Evolutionary conservation across 2,888 invertebrate species (phyloP), one percentile per base, ranked within the genome.

Genomic region (Frankliniella intonsa): DNA sequence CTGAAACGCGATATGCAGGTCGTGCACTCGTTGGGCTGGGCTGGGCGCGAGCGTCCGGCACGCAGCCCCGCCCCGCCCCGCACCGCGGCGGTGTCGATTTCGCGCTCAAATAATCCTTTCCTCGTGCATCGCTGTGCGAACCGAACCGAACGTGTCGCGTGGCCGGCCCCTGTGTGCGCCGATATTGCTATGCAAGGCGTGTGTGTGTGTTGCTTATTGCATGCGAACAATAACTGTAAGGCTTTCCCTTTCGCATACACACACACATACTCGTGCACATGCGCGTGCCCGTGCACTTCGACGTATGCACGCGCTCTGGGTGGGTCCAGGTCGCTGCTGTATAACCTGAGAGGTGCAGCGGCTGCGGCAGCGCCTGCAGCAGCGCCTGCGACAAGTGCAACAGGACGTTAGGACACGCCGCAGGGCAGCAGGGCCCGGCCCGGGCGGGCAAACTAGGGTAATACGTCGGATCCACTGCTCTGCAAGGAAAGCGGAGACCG

Each of bases 371-470:
- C 14, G 55, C 17, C 55, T 19, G 14, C 14, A n/a, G n/a, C 55
- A 55, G 17, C 14, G 55, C 17, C 55, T 19, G 14, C 14, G 14
- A 55, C 12, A 55, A 14, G 14, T 19, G 19, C 55, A 38, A 55
- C 55, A 76, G 69, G 69, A 76, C 69, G 69, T 76, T 76, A 22
- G 69, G 69, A 76, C 69, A 76, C 62, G 55, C 7, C 17, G 14
- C 0, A 62, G 7, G n/a, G 62, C n/a, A 10, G 62, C 38, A 3
- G 38, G 38, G 38, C 38, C 38, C 38, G 38, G 38, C 38, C 38
- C 2, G 38, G 38, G 5, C 2, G 38, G 38, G 5, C 38, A 38
- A 38, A 38, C 19, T 55, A 25, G 69, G 69, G 69, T 69, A 69
- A 76, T 76, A 12, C 69, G 38, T 38, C 38, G 69, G 69, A 76